Percentiles rank a stretch among this genome's conserved stretches.
phyloP scores from a whole-genome alignment of 2,113 vertebrate genomes.

The Anser brachyrhynchus region DNA sequence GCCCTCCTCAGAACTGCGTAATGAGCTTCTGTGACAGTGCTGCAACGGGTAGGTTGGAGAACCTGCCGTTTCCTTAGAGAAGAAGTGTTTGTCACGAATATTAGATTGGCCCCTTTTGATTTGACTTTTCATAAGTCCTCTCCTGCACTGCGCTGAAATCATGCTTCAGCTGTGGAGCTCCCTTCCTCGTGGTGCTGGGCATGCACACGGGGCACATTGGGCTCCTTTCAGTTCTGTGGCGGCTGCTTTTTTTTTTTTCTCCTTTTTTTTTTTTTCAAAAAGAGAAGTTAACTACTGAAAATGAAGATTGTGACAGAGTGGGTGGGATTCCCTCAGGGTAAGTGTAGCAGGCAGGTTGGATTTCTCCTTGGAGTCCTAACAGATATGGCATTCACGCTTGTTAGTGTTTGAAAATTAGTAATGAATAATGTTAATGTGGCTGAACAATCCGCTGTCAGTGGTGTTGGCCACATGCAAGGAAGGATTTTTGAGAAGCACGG shows the following conservation, averaged over 20 bases:
- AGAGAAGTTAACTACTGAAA: neutral
- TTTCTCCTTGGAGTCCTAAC: slow-evolving; percentile 24
- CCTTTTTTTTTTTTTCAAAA: neutral
- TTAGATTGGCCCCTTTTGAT: neutral
- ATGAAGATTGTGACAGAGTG: slow-evolving; percentile 21
- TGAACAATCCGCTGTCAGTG: neutral
- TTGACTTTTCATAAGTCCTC: neutral
- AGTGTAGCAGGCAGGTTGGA: slow-evolving; percentile 20
- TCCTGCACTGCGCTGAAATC: neutral
- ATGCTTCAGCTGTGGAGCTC: neutral
- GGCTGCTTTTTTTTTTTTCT: neutral
- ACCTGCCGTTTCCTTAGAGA: neutral
- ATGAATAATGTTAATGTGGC: neutral
- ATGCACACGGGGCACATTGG: neutral
- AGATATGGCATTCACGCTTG: slow-evolving; percentile 38
- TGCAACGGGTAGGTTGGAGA: neutral
- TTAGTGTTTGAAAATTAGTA: neutral
- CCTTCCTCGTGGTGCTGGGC: neutral
- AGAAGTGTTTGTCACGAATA: neutral
- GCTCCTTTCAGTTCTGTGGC: slow-evolving; percentile 8
- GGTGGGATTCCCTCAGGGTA: slow-evolving; percentile 35
- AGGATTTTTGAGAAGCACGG: neutral
- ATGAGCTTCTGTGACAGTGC: slow-evolving; percentile 4
- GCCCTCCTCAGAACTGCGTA: neutral
- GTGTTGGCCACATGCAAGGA: neutral